Evolutionary conservation across 1,140 invertebrate species (phyloP).

Genomic region (Sweltsa coloradensis): DNA sequence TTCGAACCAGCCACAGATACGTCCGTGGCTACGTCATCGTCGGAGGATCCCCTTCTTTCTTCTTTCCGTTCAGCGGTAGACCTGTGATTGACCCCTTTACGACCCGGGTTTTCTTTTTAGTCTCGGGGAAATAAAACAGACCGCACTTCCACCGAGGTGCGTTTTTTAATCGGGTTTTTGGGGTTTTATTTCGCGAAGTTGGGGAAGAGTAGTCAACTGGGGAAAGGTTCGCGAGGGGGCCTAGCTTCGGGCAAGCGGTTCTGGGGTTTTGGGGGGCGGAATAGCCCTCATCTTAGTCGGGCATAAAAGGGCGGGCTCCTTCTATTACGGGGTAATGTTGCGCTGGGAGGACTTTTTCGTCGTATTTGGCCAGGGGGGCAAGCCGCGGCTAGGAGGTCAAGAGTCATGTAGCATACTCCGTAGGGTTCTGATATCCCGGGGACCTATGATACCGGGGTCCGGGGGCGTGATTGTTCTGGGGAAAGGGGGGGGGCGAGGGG

Average conservation of each 20-base stretch:
- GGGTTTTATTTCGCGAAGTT: slow-evolving; percentile 32
- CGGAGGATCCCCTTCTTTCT: slow-evolving; percentile 33
- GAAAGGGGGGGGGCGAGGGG: slow-evolving; percentile 43
- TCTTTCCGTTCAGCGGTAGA: slow-evolving; percentile 50
- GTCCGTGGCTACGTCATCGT: slow-evolving; percentile 26
- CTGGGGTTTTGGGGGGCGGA: background rate
- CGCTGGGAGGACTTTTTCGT: slow-evolving; percentile 44
- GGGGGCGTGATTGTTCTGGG: background rate
- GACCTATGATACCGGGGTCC: slow-evolving; percentile 24
- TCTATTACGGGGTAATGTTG: slow-evolving; percentile 81
- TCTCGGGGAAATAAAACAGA: slow-evolving; percentile 68
- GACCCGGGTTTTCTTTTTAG: slow-evolving; percentile 70
- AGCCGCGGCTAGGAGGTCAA: slow-evolving; percentile 39
- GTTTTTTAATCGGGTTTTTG: slow-evolving; percentile 11
- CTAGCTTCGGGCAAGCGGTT: slow-evolving; percentile 5
- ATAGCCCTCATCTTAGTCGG: background rate
- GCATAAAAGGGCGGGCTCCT: slow-evolving; percentile 32
- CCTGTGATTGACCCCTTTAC: slow-evolving; percentile 72
- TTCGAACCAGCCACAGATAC: slow-evolving; percentile 16
- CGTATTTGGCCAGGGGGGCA: slow-evolving; percentile 43
- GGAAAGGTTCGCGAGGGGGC: background rate
- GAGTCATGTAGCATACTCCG: slow-evolving; percentile 57
- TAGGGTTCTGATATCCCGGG: slow-evolving; percentile 39
- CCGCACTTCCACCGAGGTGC: slow-evolving; percentile 31
- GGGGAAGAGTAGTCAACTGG: slow-evolving; percentile 37